Conservation (phyloP, 2,797 vertebrate genomes). For the Gymnothorax javanicus region DNA sequence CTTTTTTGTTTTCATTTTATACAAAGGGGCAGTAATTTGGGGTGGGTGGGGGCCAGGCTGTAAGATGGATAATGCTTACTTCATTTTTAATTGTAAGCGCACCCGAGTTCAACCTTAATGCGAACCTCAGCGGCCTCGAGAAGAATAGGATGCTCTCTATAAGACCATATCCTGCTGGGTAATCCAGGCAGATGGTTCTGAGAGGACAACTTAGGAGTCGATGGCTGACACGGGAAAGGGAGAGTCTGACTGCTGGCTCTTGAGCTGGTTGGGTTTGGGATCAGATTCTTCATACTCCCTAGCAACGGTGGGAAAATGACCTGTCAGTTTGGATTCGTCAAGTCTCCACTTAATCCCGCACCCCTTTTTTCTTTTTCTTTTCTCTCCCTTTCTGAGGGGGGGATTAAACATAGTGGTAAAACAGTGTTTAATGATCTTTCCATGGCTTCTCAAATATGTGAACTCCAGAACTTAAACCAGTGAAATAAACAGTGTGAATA, state of each 20-base stretch:
- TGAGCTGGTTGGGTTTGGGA: slow-evolving; percentile 58
- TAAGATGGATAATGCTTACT: slow-evolving; percentile 71
- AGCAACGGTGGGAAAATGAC: slow-evolving; percentile 77
- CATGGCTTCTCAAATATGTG: slow-evolving; percentile 62
- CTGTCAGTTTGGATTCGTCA: slow-evolving; percentile 78
- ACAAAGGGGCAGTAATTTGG: slow-evolving; percentile 62
- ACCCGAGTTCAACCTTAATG: slow-evolving; percentile 81
- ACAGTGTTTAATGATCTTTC: slow-evolving; percentile 83
- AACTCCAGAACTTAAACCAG: slow-evolving; percentile 73
- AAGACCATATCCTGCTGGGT: slow-evolving; percentile 73
- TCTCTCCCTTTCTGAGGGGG: slow-evolving; percentile 68
- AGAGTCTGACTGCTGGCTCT: slow-evolving; percentile 56
- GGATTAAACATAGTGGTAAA: slow-evolving; percentile 82
- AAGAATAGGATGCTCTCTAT: slow-evolving; percentile 78
- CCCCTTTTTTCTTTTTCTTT: slow-evolving; percentile 47
- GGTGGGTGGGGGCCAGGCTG: slow-evolving; percentile 50
- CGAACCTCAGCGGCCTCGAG: slow-evolving; percentile 74
- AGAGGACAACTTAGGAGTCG: slow-evolving; percentile 60
- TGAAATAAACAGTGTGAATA: slow-evolving; percentile 64
- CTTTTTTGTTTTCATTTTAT: slow-evolving; percentile 40
- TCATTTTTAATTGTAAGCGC: slow-evolving; percentile 76
- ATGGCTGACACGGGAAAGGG: slow-evolving; percentile 59
- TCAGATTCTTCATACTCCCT: slow-evolving; percentile 65
- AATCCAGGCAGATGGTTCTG: slow-evolving; percentile 76
- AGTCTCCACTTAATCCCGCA: slow-evolving; percentile 61